A percentile compares a stretch with the other conserved stretches of the same genome.
Conservation (phyloP, 2,888 invertebrate species). For the Conistra vaccinii region DNA sequence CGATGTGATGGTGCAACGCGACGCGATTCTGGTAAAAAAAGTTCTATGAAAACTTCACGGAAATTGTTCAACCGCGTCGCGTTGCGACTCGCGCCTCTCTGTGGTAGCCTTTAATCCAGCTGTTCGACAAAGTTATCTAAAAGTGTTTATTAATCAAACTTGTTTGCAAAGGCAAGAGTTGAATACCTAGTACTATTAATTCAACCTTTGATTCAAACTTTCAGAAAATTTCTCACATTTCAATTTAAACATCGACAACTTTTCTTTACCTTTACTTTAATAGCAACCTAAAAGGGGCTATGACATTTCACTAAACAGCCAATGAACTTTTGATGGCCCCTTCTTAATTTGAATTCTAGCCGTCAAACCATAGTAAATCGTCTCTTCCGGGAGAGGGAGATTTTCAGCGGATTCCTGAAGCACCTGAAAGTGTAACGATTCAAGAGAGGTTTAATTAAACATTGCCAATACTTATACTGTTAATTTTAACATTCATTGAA, state of each 20-base stretch:
- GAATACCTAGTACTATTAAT: background rate
- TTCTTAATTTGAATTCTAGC: slow-evolving; percentile 57
- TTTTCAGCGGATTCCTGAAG: slow-evolving; percentile 56
- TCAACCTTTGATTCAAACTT: background rate
- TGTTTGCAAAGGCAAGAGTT: background rate
- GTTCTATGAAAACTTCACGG: too few relatives aligned
- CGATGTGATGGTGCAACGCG: too few relatives aligned
- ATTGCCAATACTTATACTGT: slow-evolving; percentile 75
- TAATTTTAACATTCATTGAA: slow-evolving; percentile 79
- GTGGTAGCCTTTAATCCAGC: background rate
- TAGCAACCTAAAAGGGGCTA: slow-evolving; percentile 27
- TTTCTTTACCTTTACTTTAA: slow-evolving; percentile 33
- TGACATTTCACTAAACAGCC: slow-evolving; percentile 48
- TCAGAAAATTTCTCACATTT: background rate
- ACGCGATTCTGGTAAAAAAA: too few relatives aligned
- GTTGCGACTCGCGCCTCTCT: too few relatives aligned
- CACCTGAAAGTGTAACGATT: slow-evolving; percentile 64
- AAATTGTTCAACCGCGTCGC: too few relatives aligned
- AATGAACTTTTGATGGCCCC: slow-evolving; percentile 53
- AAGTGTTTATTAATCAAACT: background rate
- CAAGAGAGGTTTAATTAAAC: slow-evolving; percentile 78
- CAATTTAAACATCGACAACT: slow-evolving; percentile 10
- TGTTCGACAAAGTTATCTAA: background rate
- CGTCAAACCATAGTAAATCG: slow-evolving; percentile 49
- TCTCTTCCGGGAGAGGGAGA: slow-evolving; percentile 18